Conservation (phyloP, 2,888 invertebrate genomes). For the Hyposoter dolosus region DNA sequence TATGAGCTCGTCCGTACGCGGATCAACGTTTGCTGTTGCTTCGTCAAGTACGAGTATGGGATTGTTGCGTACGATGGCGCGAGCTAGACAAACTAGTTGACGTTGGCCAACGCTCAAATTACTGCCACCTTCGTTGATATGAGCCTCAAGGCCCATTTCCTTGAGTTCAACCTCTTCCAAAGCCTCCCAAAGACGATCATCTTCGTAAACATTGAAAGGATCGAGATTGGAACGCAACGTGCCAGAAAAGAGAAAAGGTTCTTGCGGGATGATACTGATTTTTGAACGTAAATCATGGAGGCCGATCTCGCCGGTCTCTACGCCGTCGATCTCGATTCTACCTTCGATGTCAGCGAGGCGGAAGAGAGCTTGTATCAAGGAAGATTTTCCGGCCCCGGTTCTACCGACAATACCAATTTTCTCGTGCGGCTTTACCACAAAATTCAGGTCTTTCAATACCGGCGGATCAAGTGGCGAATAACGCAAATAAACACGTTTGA, state of each 20-base stretch:
- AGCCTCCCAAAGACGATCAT: conserved; percentile 93
- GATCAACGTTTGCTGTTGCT: conserved; percentile 97
- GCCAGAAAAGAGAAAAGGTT: conserved; percentile 94
- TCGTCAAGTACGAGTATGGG: conserved; percentile 95
- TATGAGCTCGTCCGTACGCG: conserved; percentile 88
- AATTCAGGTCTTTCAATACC: conserved; percentile 90
- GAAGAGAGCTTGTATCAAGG: conserved; percentile 90
- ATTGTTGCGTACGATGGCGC: conserved; percentile 94
- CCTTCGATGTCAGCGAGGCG: conserved; percentile 86
- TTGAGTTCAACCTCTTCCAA: conserved; percentile 94
- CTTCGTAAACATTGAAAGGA: conserved; percentile 93
- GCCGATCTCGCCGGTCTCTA: conserved; percentile 84
- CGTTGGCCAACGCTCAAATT: conserved; percentile 96
- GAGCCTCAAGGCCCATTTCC: conserved; percentile 88
- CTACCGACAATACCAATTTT: conserved; percentile 91
- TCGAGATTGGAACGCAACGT: conserved; percentile 95
- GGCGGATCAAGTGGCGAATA: conserved; percentile 90
- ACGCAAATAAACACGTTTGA: conserved; percentile 89
- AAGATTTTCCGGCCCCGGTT: conserved; percentile 91
- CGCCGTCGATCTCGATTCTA: conserved; percentile 85
- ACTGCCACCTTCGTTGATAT: conserved; percentile 89
- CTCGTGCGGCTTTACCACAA: conserved; percentile 88
- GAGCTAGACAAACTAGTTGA: conserved; percentile 95
- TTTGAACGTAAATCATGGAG: conserved; percentile 87
- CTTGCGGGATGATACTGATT: conserved; percentile 90